Evolutionary conservation across 1,140 invertebrate genomes (phyloP).

Genomic region (Popillia japonica): DNA sequence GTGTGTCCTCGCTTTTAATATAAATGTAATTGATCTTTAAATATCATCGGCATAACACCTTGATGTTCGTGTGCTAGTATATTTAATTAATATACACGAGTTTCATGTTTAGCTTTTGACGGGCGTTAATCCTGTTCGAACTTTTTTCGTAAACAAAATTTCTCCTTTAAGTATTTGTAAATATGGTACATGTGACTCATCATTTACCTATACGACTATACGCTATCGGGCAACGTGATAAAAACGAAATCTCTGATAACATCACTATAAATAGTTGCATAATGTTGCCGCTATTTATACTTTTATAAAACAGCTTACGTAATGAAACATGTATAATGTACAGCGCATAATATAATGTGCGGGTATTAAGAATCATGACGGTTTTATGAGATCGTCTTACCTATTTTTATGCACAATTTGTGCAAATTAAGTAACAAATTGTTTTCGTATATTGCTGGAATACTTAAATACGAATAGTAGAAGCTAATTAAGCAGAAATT

Average conservation of each 20-base stretch:
- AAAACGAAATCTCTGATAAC: slow-evolving; percentile 27
- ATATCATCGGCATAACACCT: neutral
- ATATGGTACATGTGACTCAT: neutral
- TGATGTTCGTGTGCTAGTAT: neutral
- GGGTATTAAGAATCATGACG: neutral
- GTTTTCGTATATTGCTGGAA: neutral
- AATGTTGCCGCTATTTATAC: neutral
- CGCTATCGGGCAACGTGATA: neutral
- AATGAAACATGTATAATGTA: neutral
- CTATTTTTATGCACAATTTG: neutral
- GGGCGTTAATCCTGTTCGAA: neutral
- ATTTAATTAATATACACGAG: neutral
- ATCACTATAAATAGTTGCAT: slow-evolving; percentile 35
- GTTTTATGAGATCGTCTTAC: neutral
- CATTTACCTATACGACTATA: neutral
- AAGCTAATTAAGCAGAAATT: too few relatives aligned
- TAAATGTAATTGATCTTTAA: neutral
- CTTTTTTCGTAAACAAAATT: neutral
- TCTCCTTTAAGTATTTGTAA: neutral
- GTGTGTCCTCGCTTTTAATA: neutral
- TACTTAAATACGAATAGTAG: too few relatives aligned
- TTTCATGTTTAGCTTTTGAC: neutral
- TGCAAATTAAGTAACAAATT: neutral
- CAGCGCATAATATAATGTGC: neutral
- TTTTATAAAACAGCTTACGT: slow-evolving; percentile 24